Evolutionary conservation across 1,140 invertebrate genomes (phyloP).

Genomic region (Microplitis mediator): DNA sequence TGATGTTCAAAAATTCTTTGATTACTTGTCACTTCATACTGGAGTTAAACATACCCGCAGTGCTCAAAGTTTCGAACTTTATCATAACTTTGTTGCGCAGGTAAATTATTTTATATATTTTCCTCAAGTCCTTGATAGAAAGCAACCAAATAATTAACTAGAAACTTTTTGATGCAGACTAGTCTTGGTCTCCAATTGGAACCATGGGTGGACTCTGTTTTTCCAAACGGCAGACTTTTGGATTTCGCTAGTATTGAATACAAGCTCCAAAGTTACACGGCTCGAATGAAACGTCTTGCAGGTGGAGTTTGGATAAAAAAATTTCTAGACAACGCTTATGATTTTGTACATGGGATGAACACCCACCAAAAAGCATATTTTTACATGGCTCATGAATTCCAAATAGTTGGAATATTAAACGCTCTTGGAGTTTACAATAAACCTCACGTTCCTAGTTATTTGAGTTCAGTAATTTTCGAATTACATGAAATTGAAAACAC

Average conservation of each 20-base stretch:
- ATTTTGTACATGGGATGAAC: slow-evolving; percentile 48
- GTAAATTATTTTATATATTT: not conserved
- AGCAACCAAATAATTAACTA: not conserved
- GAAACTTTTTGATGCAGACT: not conserved
- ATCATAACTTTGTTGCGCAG: slow-evolving; percentile 12
- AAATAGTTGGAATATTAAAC: slow-evolving; percentile 70
- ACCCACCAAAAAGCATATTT: slow-evolving; percentile 63
- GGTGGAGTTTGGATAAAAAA: slow-evolving; percentile 60
- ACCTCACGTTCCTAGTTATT: slow-evolving; percentile 64
- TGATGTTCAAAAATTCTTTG: not conserved
- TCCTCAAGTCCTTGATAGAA: not conserved
- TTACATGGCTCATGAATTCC: slow-evolving; percentile 74
- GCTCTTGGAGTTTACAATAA: slow-evolving; percentile 70
- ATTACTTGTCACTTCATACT: slow-evolving; percentile 6
- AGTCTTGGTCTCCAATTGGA: not conserved
- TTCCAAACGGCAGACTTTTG: slow-evolving; percentile 44
- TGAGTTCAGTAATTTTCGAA: slow-evolving; percentile 60
- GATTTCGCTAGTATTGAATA: slow-evolving; percentile 62
- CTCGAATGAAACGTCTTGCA: slow-evolving; percentile 50
- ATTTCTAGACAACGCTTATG: slow-evolving; percentile 59
- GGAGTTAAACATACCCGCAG: slow-evolving; percentile 5
- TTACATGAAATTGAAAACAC: slow-evolving; percentile 31
- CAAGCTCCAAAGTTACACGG: slow-evolving; percentile 51
- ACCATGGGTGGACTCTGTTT: slow-evolving; percentile 10
- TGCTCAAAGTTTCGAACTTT: slow-evolving; percentile 4